Evolutionary conservation across 2,888 invertebrate genomes (phyloP), one percentile per base, ranked within the genome.

Genomic region (Tiliacea aurago): DNA sequence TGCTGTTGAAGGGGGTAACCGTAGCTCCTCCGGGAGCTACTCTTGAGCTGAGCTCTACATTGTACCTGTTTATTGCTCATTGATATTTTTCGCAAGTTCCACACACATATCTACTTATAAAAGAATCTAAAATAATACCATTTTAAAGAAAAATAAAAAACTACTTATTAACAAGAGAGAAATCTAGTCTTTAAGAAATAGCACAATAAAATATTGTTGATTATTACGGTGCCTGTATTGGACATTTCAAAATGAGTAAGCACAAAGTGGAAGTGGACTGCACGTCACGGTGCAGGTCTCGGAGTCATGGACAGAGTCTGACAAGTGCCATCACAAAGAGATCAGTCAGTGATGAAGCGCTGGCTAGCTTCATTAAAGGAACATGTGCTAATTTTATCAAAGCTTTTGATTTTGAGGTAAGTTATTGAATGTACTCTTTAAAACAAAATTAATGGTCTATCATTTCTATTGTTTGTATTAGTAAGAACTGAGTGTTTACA

Each of bases 311-410:
- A 41, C 95, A 97, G 80, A 93, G 95, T 45, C 94, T 98, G n/a
- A 97, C 97, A 0, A 96, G 97, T 80, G 97, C 97, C 11, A 95
- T 98, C 64, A 97, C 98, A 0, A 97, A 97, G 90, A 96, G 97
- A 81, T 96, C 97, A 18, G 93, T 97, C 49, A 94, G 94, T 2
- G 97, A 97, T 91, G 93, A 95, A 51, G 96, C 97, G 49, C 90
- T 98, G 64, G 97, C 96, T 5, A 96, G 97, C 59, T 97, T 95
- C 80, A 95, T 97, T 76, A 96, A 95, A 64, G 96, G 96, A 66
- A 96, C 96, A 20, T 98, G 98, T 84, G 93, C 96, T 45, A 97
- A 97, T 89, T 97, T 97, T 82, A 88, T 93, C 49, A 97, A 97
- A 73, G 97, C 97, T 15, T 94, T 95, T 75, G 97, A 97, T 90